Evolutionary conservation across 2,113 vertebrate genomes (phyloP).

Genomic region (Numenius arquata): DNA sequence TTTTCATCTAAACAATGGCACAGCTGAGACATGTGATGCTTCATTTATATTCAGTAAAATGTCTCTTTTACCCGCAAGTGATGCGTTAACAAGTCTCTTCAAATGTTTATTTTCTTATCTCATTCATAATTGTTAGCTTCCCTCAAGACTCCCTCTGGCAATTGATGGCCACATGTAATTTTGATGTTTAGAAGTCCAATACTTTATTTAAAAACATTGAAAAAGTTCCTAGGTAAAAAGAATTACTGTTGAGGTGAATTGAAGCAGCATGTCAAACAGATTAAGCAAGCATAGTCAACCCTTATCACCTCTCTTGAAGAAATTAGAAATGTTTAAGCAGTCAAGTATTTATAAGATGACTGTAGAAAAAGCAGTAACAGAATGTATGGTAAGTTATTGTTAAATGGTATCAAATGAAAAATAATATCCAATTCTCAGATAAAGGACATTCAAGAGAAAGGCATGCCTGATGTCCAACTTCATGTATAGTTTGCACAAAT

Average conservation of each 20-base stretch:
- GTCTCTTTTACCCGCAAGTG: slow-evolving; percentile 23
- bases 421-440: not conserved
- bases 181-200: not conserved
- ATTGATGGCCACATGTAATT: not conserved
- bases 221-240: not conserved
- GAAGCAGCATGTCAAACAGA: not conserved
- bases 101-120: slow-evolving; percentile 33
- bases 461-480: not conserved
- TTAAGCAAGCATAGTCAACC: not conserved
- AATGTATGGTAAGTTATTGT: not conserved
- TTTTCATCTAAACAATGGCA: not conserved
- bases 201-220: not conserved
- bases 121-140: slow-evolving; percentile 45
- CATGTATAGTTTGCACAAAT: not conserved
- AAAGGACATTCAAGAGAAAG: not conserved
- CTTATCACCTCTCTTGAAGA: not conserved
- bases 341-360: not conserved
- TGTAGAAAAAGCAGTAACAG: not conserved
- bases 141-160: not conserved
- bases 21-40: not conserved
- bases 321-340: not conserved
- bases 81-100: slow-evolving; percentile 40
- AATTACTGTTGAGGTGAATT: not conserved
- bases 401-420: not conserved
- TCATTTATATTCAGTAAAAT: slow-evolving; percentile 15